Evolutionary conservation across 2,113 vertebrate genomes (phyloP).

Genomic region (Porphyrio hochstetteri): DNA sequence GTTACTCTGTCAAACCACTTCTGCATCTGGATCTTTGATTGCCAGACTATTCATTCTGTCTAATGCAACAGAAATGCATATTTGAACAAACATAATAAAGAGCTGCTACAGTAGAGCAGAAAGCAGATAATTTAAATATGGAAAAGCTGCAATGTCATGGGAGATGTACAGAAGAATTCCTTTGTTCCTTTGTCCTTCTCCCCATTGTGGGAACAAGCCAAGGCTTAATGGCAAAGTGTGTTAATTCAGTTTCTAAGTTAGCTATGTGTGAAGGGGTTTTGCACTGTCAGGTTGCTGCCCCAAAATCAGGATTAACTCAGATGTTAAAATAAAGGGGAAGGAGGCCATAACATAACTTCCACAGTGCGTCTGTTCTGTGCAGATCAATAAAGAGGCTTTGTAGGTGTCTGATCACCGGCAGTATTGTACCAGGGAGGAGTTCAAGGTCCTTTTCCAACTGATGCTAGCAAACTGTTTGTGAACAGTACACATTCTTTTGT

Average conservation of each 20-base stretch:
- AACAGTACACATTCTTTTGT: constrained; percentile 58
- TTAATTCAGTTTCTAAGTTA: background rate
- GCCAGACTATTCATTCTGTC: background rate
- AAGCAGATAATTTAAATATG: constrained; percentile 27
- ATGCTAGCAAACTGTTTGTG: constrained; percentile 40
- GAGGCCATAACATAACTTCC: background rate
- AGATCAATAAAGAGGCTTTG: constrained; percentile 31
- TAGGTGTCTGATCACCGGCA: background rate
- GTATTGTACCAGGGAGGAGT: background rate
- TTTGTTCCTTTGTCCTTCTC: constrained; percentile 18
- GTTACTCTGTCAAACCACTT: background rate
- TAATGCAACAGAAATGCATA: background rate
- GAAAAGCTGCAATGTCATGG: background rate
- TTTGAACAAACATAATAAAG: constrained; percentile 45
- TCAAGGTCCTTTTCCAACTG: constrained; percentile 12
- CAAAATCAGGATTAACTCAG: background rate
- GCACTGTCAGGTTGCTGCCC: background rate
- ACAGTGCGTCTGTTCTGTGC: background rate
- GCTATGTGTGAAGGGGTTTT: background rate
- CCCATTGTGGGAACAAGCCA: background rate
- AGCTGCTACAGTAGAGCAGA: constrained; percentile 12
- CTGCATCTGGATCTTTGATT: constrained; percentile 33
- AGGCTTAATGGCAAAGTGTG: background rate
- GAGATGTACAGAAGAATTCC: background rate
- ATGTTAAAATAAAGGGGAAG: background rate